phyloP scores from a whole-genome alignment of 23 tunicate genomes.

The Clavelina lepadiformis region DNA sequence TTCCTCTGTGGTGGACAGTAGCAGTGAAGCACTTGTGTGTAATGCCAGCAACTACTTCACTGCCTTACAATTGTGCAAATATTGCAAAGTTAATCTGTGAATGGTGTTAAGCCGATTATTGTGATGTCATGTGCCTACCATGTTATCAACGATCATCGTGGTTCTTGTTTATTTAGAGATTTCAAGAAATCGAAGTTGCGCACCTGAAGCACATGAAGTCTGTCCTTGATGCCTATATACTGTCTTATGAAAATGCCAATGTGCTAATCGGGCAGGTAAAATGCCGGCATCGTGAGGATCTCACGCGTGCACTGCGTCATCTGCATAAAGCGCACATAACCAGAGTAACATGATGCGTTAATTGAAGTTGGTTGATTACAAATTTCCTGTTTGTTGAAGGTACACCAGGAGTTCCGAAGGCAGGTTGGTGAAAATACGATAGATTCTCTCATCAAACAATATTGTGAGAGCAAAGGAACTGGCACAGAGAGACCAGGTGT shows the following conservation, averaged over 20 bases:
- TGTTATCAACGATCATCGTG: too few species aligned
- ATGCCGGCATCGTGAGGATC: too few species aligned
- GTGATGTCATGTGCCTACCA: too few species aligned
- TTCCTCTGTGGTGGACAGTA: too few species aligned
- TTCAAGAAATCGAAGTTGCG: constrained; percentile 78
- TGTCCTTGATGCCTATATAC: constrained; percentile 64
- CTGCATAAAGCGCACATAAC: too few species aligned
- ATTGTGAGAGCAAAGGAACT: constrained; percentile 70
- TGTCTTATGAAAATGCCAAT: constrained; percentile 77
- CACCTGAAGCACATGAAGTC: constrained; percentile 76
- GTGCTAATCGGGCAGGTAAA: constrained; percentile 57
- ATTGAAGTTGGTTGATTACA: too few species aligned
- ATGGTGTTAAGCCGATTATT: too few species aligned
- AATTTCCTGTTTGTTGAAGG: constrained; percentile 28
- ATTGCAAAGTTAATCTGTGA: too few species aligned
- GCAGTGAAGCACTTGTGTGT: too few species aligned
- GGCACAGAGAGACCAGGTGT: constrained; percentile 79
- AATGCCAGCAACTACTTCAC: too few species aligned
- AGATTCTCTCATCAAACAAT: constrained; percentile 42
- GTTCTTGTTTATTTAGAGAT: constrained; percentile 57
- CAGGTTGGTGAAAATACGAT: constrained; percentile 62
- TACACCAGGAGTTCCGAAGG: constrained; percentile 74
- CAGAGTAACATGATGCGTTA: neutral
- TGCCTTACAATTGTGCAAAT: too few species aligned
- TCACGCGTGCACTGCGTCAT: too few species aligned